Evolutionary conservation across 2,797 vertebrate species (phyloP), one percentile per base, ranked within the genome.

Genomic region (Alfaro cultratus): DNA sequence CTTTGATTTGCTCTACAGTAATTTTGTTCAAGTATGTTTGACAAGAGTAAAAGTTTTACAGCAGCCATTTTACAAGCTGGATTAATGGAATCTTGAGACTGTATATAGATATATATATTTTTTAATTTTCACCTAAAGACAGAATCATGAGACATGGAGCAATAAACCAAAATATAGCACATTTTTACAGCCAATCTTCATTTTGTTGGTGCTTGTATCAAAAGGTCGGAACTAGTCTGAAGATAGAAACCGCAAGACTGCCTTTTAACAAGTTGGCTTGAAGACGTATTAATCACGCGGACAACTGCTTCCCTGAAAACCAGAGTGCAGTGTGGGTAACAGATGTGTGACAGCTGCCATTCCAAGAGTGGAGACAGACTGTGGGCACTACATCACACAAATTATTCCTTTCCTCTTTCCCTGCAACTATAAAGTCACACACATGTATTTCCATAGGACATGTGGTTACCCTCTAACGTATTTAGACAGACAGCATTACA

Each of bases 271-370:
- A 72, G 73, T 60, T 80, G 76, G 82, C 64, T 80, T 82, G 76
- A 31, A 85, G 82, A 10, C 0, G 74, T 82, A 78, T 34, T 55
- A 84, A 87, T 83, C 77, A n/a, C 75, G 84, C 86, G 78, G 89
- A 90, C 85, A 89, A 91, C 86, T 87, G 90, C 85, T 84, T 75
- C 82, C 76, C 75, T 82, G 62, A 91, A 87, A 91, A 76, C 62
- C 60, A 78, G 2, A 29, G 86, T 80, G 85, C 64, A 9, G 21
- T 47, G 62, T 78, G 64, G 60, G 79, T 79, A 85, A 83, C 76
- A 88, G 77, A 73, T 70, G 47, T 72, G 83, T 1, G 86, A 80
- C 90, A 93, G 90, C 91, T 93, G 91, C 86, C 88, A 84, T 76
- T 85, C 80, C 0, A 60, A 85, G 87, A 85, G 81, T 83, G 78